phyloP scores from a whole-genome alignment of 2,888 invertebrate genomes.

The Eupithecia inturbata region DNA sequence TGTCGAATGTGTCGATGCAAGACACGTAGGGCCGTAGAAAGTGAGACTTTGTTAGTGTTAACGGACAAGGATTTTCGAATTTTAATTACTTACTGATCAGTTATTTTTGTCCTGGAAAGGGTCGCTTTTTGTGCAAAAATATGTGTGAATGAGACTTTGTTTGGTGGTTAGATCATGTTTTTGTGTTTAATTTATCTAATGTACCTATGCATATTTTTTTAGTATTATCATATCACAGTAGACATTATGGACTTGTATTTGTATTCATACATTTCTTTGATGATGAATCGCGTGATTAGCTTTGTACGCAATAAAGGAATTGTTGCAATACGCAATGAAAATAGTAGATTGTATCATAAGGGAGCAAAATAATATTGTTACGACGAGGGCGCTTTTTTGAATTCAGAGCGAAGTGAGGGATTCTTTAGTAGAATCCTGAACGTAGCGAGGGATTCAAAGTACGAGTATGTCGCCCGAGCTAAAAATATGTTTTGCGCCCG shows the following conservation, averaged over 20 bases:
- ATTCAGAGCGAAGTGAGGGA: too few relatives aligned
- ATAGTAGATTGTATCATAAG: too few relatives aligned
- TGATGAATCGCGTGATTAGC: not conserved
- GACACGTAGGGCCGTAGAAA: constrained; percentile 48
- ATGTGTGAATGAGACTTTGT: not conserved
- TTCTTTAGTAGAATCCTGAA: too few relatives aligned
- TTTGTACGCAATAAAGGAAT: not conserved
- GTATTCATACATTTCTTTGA: not conserved
- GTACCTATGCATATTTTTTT: not conserved
- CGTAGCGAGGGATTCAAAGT: too few relatives aligned
- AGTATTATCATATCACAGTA: not conserved
- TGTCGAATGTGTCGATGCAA: constrained; percentile 43
- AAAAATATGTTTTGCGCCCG: too few relatives aligned
- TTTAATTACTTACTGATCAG: constrained; percentile 10
- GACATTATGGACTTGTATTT: not conserved
- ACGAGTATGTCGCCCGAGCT: too few relatives aligned
- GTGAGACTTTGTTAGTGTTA: constrained; percentile 45
- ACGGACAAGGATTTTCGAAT: constrained; percentile 32
- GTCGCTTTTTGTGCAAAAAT: not conserved
- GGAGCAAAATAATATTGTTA: too few relatives aligned
- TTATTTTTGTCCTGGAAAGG: not conserved
- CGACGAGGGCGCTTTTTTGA: too few relatives aligned
- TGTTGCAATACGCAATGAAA: not conserved
- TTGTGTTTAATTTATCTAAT: not conserved
- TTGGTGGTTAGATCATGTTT: not conserved